A percentile compares a stretch with the other conserved stretches of the same genome.
Conservation (phyloP, 2,888 invertebrate species). For the Melanargia galathea region DNA sequence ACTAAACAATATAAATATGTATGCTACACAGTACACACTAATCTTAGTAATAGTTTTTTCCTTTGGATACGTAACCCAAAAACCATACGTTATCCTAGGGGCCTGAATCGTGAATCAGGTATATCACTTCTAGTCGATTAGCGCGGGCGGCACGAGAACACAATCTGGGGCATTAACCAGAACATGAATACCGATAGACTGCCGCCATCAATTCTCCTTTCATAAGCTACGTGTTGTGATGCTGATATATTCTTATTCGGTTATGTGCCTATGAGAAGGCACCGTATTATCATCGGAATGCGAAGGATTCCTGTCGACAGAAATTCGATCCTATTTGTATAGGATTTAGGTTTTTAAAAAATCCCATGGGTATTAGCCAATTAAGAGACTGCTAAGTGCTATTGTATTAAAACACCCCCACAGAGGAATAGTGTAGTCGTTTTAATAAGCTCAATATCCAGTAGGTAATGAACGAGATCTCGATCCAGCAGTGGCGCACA, state of each 20-base stretch:
- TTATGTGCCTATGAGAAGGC: conserved; percentile 14
- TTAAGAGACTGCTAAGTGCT: neutral
- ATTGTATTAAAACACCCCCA: neutral
- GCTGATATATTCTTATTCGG: conserved; percentile 29
- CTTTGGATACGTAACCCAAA: too few species aligned
- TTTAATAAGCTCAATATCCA: neutral
- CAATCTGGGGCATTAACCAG: conserved; percentile 71
- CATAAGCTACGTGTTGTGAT: conserved; percentile 32
- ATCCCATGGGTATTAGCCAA: too few species aligned
- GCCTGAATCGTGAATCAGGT: conserved; percentile 65
- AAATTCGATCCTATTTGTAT: neutral
- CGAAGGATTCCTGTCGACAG: neutral
- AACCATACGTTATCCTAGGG: conserved; percentile 23
- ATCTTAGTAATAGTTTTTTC: too few species aligned
- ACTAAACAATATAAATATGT: too few species aligned
- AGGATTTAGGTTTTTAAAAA: too few species aligned
- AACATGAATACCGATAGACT: conserved; percentile 61
- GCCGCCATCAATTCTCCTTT: conserved; percentile 39
- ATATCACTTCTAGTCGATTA: conserved; percentile 75
- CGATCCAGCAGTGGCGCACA: neutral
- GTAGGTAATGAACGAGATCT: neutral
- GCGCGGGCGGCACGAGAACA: conserved; percentile 55
- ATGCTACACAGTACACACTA: too few species aligned
- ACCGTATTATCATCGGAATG: neutral
- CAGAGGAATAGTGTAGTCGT: neutral